These are phyloP conservation scores for Limulus polyphemus DNA, from an alignment of 2,888 invertebrate genomes.

Conservation along the genomic window DNA sequence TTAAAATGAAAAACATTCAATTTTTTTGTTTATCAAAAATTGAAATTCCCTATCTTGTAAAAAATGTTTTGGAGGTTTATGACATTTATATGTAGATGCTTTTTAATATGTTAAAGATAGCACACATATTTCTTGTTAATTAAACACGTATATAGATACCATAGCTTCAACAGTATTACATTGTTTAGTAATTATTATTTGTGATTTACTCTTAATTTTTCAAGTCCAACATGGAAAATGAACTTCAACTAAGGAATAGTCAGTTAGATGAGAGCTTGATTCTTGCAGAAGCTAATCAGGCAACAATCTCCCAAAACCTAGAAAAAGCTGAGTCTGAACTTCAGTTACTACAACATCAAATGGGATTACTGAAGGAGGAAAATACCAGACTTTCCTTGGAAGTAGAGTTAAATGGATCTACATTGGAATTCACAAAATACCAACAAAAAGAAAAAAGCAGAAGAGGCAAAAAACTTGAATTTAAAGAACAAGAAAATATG, in stretches of 20 bases:
- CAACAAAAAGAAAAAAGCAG: constrained; percentile 3
- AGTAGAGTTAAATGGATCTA: constrained; percentile 5
- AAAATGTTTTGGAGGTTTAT: too few relatives aligned
- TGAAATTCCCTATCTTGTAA: too few relatives aligned
- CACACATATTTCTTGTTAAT: too few relatives aligned
- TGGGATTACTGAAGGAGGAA: constrained; percentile 3
- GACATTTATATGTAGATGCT: too few relatives aligned
- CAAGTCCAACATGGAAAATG: constrained; percentile 5
- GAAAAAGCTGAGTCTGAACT: constrained; percentile 13
- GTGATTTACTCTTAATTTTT: too few relatives aligned
- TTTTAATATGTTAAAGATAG: too few relatives aligned
- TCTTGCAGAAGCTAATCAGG: constrained; percentile 13
- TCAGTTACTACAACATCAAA: background rate
- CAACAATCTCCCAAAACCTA: constrained; percentile 8
- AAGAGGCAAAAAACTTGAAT: constrained; percentile 9
- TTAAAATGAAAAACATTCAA: too few relatives aligned
- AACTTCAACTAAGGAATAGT: constrained; percentile 16
- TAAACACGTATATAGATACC: too few relatives aligned
- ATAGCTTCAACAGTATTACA: too few relatives aligned
- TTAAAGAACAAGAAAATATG: background rate
- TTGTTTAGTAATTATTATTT: too few relatives aligned
- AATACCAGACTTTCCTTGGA: background rate
- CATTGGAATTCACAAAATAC: constrained; percentile 11
- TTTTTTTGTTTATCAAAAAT: too few relatives aligned
- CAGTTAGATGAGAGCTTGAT: constrained; percentile 18